Conservation (phyloP, 2,113 vertebrate genomes). For the Alectura lathami region DNA sequence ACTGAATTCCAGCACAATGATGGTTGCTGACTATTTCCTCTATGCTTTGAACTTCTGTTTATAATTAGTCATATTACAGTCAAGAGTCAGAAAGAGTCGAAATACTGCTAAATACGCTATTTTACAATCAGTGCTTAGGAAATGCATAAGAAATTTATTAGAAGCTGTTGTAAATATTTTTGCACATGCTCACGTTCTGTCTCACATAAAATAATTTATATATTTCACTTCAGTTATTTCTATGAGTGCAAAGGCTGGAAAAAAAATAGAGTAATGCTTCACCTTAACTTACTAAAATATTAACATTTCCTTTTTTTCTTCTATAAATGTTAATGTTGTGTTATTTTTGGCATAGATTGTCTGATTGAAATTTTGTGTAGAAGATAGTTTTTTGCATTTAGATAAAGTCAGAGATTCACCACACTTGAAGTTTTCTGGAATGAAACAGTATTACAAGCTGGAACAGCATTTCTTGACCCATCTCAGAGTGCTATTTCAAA, state of each 20-base stretch:
- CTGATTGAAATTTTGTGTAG: neutral
- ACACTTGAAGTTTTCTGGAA: neutral
- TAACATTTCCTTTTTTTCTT: neutral
- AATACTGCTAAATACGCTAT: neutral
- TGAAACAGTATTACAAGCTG: neutral
- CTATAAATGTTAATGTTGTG: neutral
- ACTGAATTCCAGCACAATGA: neutral
- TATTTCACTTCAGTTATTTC: neutral
- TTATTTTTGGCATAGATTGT: neutral
- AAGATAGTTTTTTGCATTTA: neutral
- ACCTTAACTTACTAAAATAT: neutral
- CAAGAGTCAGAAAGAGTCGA: neutral
- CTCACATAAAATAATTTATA: neutral
- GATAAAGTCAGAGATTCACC: neutral
- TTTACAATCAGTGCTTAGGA: neutral
- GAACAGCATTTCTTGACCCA: neutral
- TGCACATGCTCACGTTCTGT: neutral
- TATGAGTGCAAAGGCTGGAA: neutral
- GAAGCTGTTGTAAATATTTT: neutral
- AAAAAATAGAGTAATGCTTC: neutral
- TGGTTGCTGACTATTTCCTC: neutral
- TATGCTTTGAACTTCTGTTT: neutral
- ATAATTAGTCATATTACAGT: neutral
- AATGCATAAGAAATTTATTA: neutral
- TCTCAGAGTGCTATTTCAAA: neutral